A percentile compares a stretch with the other conserved stretches of the same genome.
These are phyloP conservation scores for Lanistes nyassanus DNA, from an alignment of 1,140 invertebrate genomes.

Conservation along the genomic window DNA sequence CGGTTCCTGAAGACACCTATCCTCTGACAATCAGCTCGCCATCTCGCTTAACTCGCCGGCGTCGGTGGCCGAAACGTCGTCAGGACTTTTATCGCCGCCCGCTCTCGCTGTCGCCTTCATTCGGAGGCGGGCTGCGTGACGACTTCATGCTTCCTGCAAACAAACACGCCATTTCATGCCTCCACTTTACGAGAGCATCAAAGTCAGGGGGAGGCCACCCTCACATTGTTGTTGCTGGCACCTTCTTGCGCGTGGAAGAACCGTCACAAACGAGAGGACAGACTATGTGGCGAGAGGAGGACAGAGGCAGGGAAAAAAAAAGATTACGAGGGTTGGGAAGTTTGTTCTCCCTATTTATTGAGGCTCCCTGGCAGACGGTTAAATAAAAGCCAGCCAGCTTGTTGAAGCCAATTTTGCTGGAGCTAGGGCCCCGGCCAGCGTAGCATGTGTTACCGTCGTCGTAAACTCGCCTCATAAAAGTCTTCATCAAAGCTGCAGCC, in stretches of 20 bases:
- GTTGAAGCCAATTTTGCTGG: slow-evolving; percentile 9
- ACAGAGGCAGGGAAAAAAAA: background rate
- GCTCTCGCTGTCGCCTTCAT: background rate
- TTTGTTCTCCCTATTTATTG: background rate
- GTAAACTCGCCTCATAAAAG: slow-evolving; percentile 18
- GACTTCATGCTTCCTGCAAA: background rate
- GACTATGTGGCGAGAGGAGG: background rate
- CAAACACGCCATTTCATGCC: slow-evolving; percentile 27
- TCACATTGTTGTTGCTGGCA: slow-evolving; percentile 16
- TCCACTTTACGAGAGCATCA: slow-evolving; percentile 27
- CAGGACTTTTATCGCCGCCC: no score
- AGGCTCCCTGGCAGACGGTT: slow-evolving; percentile 13
- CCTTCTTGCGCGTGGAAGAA: background rate
- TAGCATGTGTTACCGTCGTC: slow-evolving; percentile 13
- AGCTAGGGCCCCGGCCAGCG: background rate
- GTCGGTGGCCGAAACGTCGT: no score
- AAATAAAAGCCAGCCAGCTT: slow-evolving; percentile 18
- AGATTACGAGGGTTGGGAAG: background rate
- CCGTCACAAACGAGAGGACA: background rate
- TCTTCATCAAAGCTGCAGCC: slow-evolving; percentile 24
- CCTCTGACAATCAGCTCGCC: no score
- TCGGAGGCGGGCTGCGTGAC: slow-evolving; percentile 12
- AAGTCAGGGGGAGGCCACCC: slow-evolving; percentile 24
- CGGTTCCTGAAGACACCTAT: no score
- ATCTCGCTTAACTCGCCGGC: no score